A percentile compares a stretch with the other conserved stretches of the same genome.
These are phyloP conservation scores for Calidris pygmaea DNA, from an alignment of 2,113 vertebrate species.

Conservation along the genomic window DNA sequence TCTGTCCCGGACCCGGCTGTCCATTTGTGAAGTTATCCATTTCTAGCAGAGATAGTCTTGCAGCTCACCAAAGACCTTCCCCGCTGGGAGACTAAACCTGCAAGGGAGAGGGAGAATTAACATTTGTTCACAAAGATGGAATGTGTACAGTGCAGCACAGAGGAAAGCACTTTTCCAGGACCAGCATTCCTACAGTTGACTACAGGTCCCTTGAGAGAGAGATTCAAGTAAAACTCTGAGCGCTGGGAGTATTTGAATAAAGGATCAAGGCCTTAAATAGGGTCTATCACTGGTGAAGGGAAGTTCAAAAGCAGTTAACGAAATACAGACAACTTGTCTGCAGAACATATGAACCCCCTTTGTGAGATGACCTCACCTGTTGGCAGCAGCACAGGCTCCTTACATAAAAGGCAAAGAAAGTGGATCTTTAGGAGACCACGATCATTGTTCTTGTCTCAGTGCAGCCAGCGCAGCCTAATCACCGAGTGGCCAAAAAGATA, in stretches of 20 bases:
- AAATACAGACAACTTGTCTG: neutral
- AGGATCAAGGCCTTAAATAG: neutral
- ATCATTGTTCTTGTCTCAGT: neutral
- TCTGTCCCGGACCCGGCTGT: conserved; percentile 30
- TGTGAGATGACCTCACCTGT: conserved; percentile 61
- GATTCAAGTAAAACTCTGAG: neutral
- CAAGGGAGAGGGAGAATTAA: neutral
- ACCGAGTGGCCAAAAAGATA: neutral
- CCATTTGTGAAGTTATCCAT: conserved; percentile 54
- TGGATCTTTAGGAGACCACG: neutral
- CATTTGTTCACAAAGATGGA: neutral
- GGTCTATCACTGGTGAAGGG: neutral
- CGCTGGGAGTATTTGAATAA: neutral
- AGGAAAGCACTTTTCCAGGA: neutral
- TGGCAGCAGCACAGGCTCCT: conserved; percentile 42
- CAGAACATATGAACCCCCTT: conserved; percentile 11
- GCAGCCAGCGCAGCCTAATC: neutral
- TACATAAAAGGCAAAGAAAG: conserved; percentile 65
- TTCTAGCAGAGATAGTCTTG: neutral
- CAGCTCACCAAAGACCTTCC: neutral
- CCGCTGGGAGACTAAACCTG: neutral
- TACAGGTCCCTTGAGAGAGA: neutral
- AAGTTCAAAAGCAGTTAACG: neutral
- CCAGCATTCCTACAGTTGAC: neutral
- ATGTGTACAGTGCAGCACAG: accelerated